Evolutionary conservation across 2,888 invertebrate species (phyloP), one percentile per base, ranked within the genome.

Genomic region (Sesamia inferens): DNA sequence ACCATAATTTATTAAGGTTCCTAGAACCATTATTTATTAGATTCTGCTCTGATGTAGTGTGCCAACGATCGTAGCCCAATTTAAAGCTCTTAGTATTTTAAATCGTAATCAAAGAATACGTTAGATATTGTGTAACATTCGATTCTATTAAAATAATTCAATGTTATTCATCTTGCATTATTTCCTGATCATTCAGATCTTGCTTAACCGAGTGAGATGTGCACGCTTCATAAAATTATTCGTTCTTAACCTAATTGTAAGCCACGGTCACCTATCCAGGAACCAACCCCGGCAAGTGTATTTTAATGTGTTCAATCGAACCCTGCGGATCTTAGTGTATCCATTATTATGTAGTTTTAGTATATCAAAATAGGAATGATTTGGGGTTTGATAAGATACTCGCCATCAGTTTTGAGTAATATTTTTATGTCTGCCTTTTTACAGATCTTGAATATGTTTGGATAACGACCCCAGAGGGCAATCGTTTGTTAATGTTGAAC

Each of bases 401-500:
- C 31, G 31, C 31, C 31, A 31, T 31, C 5, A 16, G 5, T 11
- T 55, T 24, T 67, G 19, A 42, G 11, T 70, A 55, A 68, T 44
- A 31, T 68, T 14, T 44, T 39, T 14, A 8, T 48, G 11, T 44
- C 16, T 22, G 16, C 44, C 16, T 13, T 58, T 22, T 59, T 54
- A 19, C 58, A 74, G 68, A 14, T 0, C 44, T 39, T 10, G 19
- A 47, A 39, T 74, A 47, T 47, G 68, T 39, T 4, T 74, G 74
- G 74, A 76, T 76, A 31, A 51, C 76, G 14, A 76, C 68, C 5
- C 8, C 13, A n/a, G 68, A 59, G 24, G 74, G 68, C 24, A 74
- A 24, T 39, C 44, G 68, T 61, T 61, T 74, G 54, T 16, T 74
- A 24, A 59, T 76, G 68, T 14, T 74, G 54, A 74, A 74, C 42